Evolutionary conservation across 2,888 invertebrate genomes (phyloP), one percentile per base, ranked within the genome.

Genomic region (Deroplatys truncata): DNA sequence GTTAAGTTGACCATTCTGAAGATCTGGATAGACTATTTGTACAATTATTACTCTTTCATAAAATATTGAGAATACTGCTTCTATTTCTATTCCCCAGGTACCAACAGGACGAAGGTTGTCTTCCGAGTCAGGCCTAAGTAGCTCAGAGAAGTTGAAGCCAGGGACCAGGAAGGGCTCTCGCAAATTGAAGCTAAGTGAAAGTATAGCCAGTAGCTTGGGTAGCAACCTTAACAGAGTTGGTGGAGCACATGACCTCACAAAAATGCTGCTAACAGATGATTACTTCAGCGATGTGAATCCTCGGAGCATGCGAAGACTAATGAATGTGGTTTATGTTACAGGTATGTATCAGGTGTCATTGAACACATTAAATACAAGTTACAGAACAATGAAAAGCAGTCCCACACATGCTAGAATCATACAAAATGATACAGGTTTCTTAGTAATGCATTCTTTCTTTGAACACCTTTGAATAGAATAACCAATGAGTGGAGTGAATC

Each of bases 261-360:
- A 98, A 92, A 98, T 98, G 94, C 94, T 99, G 91, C 95, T 98
- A 29, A 99, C 99, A 0, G 99, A 99, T 93, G 99, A 99, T 93
- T 99, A 99, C 94, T 99, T 99, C 94, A 99, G 98, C 92, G 99
- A 99, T 93, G 98, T 99, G 91, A 99, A 99, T 94, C 99, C 99
- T 0, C 95, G 99, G 86, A 98, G 98, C 92, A 98, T 99, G 98
- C 94, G 98, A 91, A 95, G 99, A 89, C 95, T 99, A 35, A 98
- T 99, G 98, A 99, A 99, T 94, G 98, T 99, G 90, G 97, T 99
- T 89, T 99, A 99, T 92, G 97, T 99, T 89, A 99, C 99, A 90
- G 98, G 98, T 98, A 92, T 92, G 92, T 89, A 84, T 28, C 16
- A 29, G 56, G 5, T 72, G 25, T 5, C 56, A 20, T 84, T 3